Evolutionary conservation across 2,113 vertebrate genomes (phyloP).

Genomic region (Anolis sagrei): DNA sequence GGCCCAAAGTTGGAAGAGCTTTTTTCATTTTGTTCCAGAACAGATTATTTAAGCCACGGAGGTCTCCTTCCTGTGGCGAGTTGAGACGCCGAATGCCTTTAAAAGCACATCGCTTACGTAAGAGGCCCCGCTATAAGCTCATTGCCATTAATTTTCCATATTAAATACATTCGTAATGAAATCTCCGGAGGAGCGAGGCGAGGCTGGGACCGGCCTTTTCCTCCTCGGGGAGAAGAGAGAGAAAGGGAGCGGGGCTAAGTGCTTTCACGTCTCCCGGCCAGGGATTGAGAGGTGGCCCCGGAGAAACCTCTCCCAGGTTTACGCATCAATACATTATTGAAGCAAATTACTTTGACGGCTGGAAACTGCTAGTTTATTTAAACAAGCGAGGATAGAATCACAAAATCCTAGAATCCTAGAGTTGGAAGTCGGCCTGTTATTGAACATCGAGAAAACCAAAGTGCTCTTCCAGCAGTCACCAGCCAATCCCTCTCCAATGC

Average conservation of each 20-base stretch:
- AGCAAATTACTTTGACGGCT: background rate
- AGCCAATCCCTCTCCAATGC: too few relatives aligned
- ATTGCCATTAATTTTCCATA: constrained; percentile 26
- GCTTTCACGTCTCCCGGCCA: background rate
- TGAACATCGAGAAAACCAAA: too few relatives aligned
- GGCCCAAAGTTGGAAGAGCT: background rate
- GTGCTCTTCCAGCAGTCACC: too few relatives aligned
- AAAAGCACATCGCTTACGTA: constrained; percentile 7
- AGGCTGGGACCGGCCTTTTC: background rate
- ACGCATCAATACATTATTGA: constrained; percentile 15
- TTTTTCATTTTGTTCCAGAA: background rate
- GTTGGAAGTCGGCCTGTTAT: too few relatives aligned
- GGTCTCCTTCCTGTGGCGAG: background rate
- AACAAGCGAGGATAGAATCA: too few relatives aligned
- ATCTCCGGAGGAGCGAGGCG: background rate
- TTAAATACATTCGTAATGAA: constrained; percentile 15
- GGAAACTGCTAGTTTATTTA: background rate
- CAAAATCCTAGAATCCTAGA: too few relatives aligned
- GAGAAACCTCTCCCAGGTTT: background rate
- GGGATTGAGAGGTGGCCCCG: background rate
- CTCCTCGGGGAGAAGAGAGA: too few relatives aligned
- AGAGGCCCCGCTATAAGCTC: background rate
- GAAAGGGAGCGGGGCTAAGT: background rate
- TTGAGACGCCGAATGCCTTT: background rate
- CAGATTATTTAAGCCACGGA: background rate